phyloP scores from a whole-genome alignment of 1,140 invertebrate species.

The Paraescarpia echinospica region DNA sequence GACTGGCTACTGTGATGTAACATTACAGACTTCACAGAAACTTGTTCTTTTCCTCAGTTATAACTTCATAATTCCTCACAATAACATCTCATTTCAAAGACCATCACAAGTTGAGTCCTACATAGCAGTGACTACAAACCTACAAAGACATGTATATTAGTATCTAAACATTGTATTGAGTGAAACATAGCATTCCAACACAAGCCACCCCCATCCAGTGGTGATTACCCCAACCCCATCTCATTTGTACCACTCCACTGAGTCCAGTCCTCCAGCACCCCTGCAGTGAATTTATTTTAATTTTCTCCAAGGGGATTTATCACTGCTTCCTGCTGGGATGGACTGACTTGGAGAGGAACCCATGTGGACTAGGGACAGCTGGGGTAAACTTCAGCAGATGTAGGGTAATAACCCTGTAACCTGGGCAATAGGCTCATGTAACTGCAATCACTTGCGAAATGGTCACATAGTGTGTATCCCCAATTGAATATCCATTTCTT shows the following conservation, averaged over 20 bases:
- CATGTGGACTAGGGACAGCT: not conserved
- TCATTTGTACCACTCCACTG: not conserved
- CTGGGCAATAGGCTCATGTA: not conserved
- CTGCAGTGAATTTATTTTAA: not conserved
- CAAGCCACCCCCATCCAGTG: not conserved
- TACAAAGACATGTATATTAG: not conserved
- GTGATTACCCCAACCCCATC: not conserved
- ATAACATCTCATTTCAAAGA: not conserved
- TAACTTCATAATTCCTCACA: not conserved
- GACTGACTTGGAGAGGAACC: not conserved
- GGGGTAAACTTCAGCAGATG: not conserved
- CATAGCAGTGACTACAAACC: too few relatives aligned
- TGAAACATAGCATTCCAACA: not conserved
- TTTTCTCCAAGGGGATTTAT: constrained; percentile 5
- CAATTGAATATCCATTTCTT: not conserved
- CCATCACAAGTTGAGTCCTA: too few relatives aligned
- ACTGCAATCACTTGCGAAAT: not conserved
- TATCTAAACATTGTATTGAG: not conserved
- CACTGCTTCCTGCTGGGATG: not conserved
- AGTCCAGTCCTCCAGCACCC: not conserved
- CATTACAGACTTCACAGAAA: not conserved
- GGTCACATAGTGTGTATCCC: not conserved
- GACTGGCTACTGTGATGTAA: not conserved
- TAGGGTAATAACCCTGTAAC: not conserved
- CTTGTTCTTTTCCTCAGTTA: not conserved